These are phyloP conservation scores for Lepidothrix coronata DNA, from an alignment of 2,113 vertebrate species.

Conservation along the genomic window DNA sequence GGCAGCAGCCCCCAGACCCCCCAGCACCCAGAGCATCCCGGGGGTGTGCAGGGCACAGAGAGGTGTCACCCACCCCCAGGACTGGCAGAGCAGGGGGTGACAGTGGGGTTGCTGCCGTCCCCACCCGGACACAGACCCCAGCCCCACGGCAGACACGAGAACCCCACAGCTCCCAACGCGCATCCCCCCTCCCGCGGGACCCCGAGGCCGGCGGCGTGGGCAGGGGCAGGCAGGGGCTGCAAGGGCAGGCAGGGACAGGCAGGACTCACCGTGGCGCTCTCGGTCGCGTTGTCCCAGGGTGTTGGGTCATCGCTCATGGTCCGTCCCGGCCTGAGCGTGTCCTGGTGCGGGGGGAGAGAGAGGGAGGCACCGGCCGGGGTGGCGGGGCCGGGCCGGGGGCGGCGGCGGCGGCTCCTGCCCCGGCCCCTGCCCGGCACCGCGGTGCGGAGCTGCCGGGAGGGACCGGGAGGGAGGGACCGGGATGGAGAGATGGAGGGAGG, in stretches of 20 bases:
- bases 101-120: background rate
- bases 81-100: background rate
- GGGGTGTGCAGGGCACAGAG: background rate
- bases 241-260: background rate
- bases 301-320: slow-evolving; percentile 92
- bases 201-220: background rate
- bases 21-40: background rate
- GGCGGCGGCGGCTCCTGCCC: background rate
- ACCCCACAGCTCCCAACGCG: background rate
- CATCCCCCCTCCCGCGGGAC: background rate
- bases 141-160: background rate
- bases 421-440: slow-evolving; percentile 37
- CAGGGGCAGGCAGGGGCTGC: background rate
- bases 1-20: background rate
- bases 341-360: slow-evolving; percentile 53
- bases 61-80: background rate
- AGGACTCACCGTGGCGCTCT: slow-evolving; percentile 84
- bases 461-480: slow-evolving; percentile 14
- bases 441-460: slow-evolving; percentile 32
- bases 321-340: slow-evolving; percentile 76
- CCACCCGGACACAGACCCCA: background rate
- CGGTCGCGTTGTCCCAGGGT: slow-evolving; percentile 87
- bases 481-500: slow-evolving; percentile 2
- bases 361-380: background rate
- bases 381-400: background rate